Percentiles rank a stretch among this genome's conserved stretches.
Conservation (phyloP, 53 echinoderm and acorn worm genomes). For the Zoroaster sp. region DNA sequence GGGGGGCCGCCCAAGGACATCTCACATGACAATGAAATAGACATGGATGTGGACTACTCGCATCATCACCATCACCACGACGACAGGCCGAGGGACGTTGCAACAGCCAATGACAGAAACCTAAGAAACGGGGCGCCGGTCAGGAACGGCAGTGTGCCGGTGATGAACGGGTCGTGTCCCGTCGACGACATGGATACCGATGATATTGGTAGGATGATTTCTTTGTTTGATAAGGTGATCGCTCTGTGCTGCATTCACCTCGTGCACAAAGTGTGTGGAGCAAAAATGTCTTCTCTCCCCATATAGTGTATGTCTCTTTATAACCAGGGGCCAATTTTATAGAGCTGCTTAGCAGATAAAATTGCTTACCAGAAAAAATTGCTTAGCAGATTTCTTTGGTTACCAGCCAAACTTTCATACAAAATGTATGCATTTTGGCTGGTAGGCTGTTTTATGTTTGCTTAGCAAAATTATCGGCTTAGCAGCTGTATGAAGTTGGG, state of each 20-base stretch:
- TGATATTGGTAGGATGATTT: slow-evolving; percentile 73
- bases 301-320: not conserved
- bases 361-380: not conserved
- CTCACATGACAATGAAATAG: slow-evolving; percentile 74
- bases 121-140: slow-evolving; percentile 58
- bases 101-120: slow-evolving; percentile 53
- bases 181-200: slow-evolving; percentile 96
- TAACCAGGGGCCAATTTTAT: too few species aligned
- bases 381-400: too few species aligned
- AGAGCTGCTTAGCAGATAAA: too few species aligned
- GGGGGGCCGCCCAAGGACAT: slow-evolving; percentile 50
- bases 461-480: too few species aligned
- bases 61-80: slow-evolving; percentile 21
- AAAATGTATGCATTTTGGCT: too few species aligned
- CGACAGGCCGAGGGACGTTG: slow-evolving; percentile 31
- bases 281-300: not conserved
- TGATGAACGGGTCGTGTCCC: slow-evolving; percentile 87
- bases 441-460: too few species aligned
- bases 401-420: too few species aligned
- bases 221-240: not conserved
- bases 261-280: not conserved
- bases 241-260: not conserved
- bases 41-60: slow-evolving; percentile 71
- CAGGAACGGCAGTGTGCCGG: slow-evolving; percentile 68
- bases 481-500: too few species aligned